Base-by-base conservation (phyloP, 2,888 invertebrate genomes). In the Hedychridium roseum region DNA sequence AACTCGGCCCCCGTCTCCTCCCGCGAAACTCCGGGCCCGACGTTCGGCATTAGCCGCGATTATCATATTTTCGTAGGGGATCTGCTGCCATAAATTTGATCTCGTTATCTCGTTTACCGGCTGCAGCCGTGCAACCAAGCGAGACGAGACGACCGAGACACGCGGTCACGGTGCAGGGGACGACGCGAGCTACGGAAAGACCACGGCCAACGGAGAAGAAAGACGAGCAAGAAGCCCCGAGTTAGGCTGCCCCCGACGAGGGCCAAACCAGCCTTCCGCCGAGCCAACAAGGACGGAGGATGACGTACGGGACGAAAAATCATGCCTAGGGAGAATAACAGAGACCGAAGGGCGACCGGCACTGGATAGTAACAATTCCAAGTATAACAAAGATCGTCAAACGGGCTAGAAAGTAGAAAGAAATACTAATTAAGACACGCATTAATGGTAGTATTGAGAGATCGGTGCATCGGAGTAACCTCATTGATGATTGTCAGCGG, bases 91-190 rank as follows among this genome's bases (percentile, higher is more conserved):
- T 78, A 78, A 78, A 78, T 78, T 78, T 76, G 75, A 77, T 78
- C 78, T 78, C 78, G 78, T 78, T 78, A 78, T 78, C 78, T 78
- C 76, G 74, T 76, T 77, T 74, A 72, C 71, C 69, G 70, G 66
- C 65, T 66, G 64, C 63, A 66, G 60, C 56, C 59, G 59, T 63
- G 61, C 57, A 63, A 57, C 50, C 43, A 51, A 58, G 64, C 50
- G 61, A 60, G 61, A 61, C 53, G 55, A 60, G 58, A 45, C 46
- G 60, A 60, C 53, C 30, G 48, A 58, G 40, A 56, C 50, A 56
- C 56, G 43, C 43, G 50, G 40, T 48, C 47, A 31, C 46, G 38
- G 50, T 28, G 30, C 45, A 50, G 36, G 45, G 37, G 49, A 44
- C 5, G 23, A 23, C n/a, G 23, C 9, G 23, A 23, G 2, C 12